Evolutionary conservation across 2,888 invertebrate species (phyloP), one percentile per base, ranked within the genome.

Genomic region (Dascillus cervinus): DNA sequence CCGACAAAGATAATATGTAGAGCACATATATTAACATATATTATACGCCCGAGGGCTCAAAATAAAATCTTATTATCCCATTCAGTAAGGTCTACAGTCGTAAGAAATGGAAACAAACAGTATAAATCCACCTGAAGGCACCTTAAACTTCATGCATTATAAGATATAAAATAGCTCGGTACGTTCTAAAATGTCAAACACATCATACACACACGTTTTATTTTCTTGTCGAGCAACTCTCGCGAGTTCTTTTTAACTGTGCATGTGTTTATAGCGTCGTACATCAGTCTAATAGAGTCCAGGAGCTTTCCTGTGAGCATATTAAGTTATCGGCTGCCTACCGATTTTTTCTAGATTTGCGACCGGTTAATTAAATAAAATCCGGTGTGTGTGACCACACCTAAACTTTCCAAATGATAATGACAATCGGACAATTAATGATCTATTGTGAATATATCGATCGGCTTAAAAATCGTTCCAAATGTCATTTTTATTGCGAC

Each of bases 1-100:
- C 61, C 61, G 61, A 60, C 61, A 60, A 60, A 60, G 59, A 53
- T 60, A 59, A 60, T 60, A 61, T 61, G 59, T 61, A 55, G 60
- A 60, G 58, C 62, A 62, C 60, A 60, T 60, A 58, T 51, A 61
- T 61, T 61, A 58, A 53, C 61, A 61, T 61, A 61, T 52, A 62
- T 62, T 58, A 60, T 50, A 43, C 48, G 50, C 50, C 49, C 41
- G 37, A 33, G 32, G 36, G 35, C 27, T 13, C n/a, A n/a, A n/a
- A n/a, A n/a, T n/a, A 10, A 15, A 24, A 26, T 28, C 32, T 46
- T 49, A 50, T 47, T 43, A 43, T 43, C 43, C 33, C 29, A 37
- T 37, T 37, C 34, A 35, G 38, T 53, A 53, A 42, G 47, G 50
- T 34, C 34, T 41, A 51, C 35, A 49, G 44, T 53, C 46, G 52